Conservation (phyloP, 1,140 invertebrate species). For the Mycetomoellerius zeteki region DNA sequence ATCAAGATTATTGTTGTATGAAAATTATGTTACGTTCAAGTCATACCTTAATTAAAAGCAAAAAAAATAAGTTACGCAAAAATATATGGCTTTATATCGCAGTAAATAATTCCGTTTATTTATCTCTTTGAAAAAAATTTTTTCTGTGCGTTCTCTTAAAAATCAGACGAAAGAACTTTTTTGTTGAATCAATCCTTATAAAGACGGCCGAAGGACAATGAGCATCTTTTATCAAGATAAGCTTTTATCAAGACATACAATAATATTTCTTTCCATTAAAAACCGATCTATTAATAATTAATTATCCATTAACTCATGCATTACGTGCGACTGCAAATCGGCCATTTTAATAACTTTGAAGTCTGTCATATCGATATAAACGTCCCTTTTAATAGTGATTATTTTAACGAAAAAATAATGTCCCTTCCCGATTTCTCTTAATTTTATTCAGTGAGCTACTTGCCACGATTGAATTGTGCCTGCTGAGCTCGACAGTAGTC, state of each 20-base stretch:
- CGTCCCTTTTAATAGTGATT: slow-evolving; percentile 39
- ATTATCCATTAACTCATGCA: slow-evolving; percentile 27
- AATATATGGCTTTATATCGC: background rate
- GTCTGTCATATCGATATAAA: slow-evolving; percentile 47
- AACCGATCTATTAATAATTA: slow-evolving; percentile 36
- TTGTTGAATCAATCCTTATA: slow-evolving; percentile 6
- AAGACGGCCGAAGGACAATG: background rate
- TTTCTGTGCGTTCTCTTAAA: background rate
- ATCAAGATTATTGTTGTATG: background rate
- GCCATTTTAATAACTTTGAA: slow-evolving; percentile 62
- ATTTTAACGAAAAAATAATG: slow-evolving; percentile 57
- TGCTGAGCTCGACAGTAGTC: background rate
- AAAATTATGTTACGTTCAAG: background rate
- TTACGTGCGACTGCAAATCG: slow-evolving; percentile 20
- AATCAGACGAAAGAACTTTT: slow-evolving; percentile 5
- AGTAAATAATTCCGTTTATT: background rate
- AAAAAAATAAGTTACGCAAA: background rate
- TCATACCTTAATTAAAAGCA: background rate
- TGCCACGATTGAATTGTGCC: slow-evolving; percentile 12
- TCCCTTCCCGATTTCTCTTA: background rate
- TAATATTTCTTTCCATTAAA: slow-evolving; percentile 47
- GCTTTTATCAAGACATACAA: background rate
- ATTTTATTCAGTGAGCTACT: slow-evolving; percentile 22
- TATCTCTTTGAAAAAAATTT: background rate
- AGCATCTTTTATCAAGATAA: background rate